Evolutionary conservation across 2,888 invertebrate genomes (phyloP), one percentile per base, ranked within the genome.

Genomic region (Seira sanloemensis): DNA sequence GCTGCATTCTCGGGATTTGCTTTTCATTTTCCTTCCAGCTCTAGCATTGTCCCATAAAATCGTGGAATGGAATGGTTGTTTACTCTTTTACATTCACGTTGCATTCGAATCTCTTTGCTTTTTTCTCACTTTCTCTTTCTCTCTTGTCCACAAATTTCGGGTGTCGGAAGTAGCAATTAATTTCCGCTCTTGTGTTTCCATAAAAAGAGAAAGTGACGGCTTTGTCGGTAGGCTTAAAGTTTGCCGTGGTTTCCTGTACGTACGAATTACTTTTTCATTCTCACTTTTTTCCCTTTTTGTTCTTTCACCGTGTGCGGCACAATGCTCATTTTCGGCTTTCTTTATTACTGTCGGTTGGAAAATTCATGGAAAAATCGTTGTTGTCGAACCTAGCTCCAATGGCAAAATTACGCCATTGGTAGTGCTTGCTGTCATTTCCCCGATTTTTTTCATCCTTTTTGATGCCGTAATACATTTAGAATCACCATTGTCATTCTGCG

Each of bases 31-130:
- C n/a, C n/a, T 50, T 50, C 5, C 54, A 73, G n/a, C 25, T 16
- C 27, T 18, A 27, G 62, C 27, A n/a, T 78, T 68, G 74, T 85
- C 82, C 86, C 87, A 87, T 87, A 88, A 88, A 50, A 87, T 88
- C 86, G 83, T 78, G 67, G 37, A 66, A 69, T 24, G 67, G 68
- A 72, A 50, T 76, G 24, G 69, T 83, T 78, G n/a, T n/a, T n/a
- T 68, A 46, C 75, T 78, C 79, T 67, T 83, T 76, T 78, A 68
- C 69, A 50, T 50, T 50, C 5, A 16, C 12, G 62, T 26, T 37
- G 37, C 37, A 37, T 37, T 37, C 37, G 37, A 37, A 7, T 37
- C 37, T 2, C 50, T 50, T 50, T 50, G 50, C 50, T 18, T 50
- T 50, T 50, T 12, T 18, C n/a, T n/a, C n/a, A n/a, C n/a, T n/a